These are phyloP conservation scores for honey bee (Apis mellifera) DNA, from an alignment of 1,140 invertebrate species.

Conservation along the genomic window Amel_HAv3.1 CM009932.2:7001501-7002000, in stretches of 20 bases:
- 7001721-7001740: neutral
- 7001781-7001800: neutral
- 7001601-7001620: conserved; percentile 68
- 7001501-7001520: neutral
- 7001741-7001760: neutral
- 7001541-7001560: conserved; percentile 40
- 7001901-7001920: conserved; percentile 8
- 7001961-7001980: conserved; percentile 24
- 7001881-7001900: conserved; percentile 13
- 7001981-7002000: conserved; percentile 13
- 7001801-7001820: neutral
- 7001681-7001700: conserved; percentile 83
- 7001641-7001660: conserved; percentile 85
- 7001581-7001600: conserved; percentile 35
- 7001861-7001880: neutral
- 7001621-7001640: conserved; percentile 81
- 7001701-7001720: neutral
- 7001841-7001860: neutral
- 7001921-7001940: conserved; percentile 48
- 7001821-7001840: neutral
- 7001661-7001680: conserved; percentile 91
- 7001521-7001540: conserved; percentile 55
- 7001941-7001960: conserved; percentile 34
- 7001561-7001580: conserved; percentile 22
- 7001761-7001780: neutral